phyloP scores from a whole-genome alignment of 1,140 invertebrate species.

The Hypothenemus hampei region DNA sequence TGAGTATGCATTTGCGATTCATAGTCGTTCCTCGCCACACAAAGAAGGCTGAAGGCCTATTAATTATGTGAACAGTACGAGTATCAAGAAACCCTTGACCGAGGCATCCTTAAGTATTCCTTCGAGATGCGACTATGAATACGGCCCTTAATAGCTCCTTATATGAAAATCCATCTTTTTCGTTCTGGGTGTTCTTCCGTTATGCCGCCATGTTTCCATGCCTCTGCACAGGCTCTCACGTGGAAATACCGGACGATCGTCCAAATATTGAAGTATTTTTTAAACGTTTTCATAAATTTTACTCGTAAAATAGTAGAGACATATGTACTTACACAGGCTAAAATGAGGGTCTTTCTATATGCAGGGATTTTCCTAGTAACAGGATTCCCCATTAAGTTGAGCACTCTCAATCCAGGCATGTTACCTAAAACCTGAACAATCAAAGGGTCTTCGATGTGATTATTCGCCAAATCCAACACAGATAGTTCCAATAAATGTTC shows the following conservation, averaged over 20 bases:
- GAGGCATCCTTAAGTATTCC: no score
- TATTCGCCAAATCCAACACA: slow-evolving; percentile 84
- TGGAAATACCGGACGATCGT: slow-evolving; percentile 85
- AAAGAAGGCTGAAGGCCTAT: no score
- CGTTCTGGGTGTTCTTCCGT: slow-evolving; percentile 65
- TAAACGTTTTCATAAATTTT: no score
- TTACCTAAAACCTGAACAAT: slow-evolving; percentile 52
- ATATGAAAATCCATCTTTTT: slow-evolving; percentile 60
- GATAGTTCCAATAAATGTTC: slow-evolving; percentile 64
- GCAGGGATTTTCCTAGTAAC: slow-evolving; percentile 72
- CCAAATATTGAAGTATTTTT: slow-evolving; percentile 73
- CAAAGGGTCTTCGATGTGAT: slow-evolving; percentile 69
- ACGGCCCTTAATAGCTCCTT: no score
- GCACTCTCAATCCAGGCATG: slow-evolving; percentile 54
- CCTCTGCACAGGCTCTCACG: slow-evolving; percentile 87
- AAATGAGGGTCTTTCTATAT: slow-evolving; percentile 78
- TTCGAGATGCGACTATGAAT: no score
- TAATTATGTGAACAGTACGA: no score
- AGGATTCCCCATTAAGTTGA: slow-evolving; percentile 83
- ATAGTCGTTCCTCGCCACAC: no score
- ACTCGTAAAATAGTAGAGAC: no score
- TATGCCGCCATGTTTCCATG: slow-evolving; percentile 82
- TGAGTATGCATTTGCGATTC: no score
- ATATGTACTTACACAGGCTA: slow-evolving; percentile 67
- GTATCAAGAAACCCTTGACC: no score